phyloP scores from a whole-genome alignment of 2,888 invertebrate genomes.

The Drosophila diplacantha region DNA sequence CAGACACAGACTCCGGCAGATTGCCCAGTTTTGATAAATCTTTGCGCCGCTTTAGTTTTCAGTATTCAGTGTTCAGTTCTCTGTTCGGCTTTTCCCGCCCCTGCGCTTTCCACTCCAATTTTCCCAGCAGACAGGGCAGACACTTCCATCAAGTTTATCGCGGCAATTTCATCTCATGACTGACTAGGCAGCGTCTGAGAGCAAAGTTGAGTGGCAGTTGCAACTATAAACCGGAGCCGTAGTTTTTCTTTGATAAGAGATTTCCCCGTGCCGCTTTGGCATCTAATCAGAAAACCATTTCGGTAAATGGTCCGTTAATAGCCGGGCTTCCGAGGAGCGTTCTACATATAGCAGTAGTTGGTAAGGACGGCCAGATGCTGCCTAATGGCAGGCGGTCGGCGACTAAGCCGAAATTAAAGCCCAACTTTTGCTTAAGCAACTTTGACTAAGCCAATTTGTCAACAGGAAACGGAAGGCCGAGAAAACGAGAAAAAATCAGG shows the following conservation, averaged over 20 bases:
- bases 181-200: conserved; percentile 34
- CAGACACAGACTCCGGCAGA: conserved; percentile 54
- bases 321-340: conserved; percentile 4
- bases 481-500: not conserved
- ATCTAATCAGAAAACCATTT: conserved; percentile 64
- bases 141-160: conserved; percentile 70
- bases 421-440: conserved; percentile 41
- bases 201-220: conserved; percentile 47
- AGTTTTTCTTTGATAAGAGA: conserved; percentile 32
- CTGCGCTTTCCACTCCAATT: conserved; percentile 7
- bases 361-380: conserved; percentile 38
- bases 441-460: conserved; percentile 55
- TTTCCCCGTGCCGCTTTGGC: conserved; percentile 27
- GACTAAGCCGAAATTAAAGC: conserved; percentile 43
- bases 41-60: conserved; percentile 30
- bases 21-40: conserved; percentile 69
- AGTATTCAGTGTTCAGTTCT: not conserved
- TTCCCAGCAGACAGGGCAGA: conserved; percentile 44
- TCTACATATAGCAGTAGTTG: not conserved
- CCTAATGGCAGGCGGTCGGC: conserved; percentile 24
- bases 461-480: conserved; percentile 24
- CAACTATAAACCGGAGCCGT: conserved; percentile 46
- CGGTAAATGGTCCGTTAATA: conserved; percentile 54
- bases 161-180: conserved; percentile 63
- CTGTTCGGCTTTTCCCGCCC: not conserved